Evolutionary conservation across 2,888 invertebrate genomes (phyloP), one percentile per base, ranked within the genome.

Genomic region (Merodon equestris): DNA sequence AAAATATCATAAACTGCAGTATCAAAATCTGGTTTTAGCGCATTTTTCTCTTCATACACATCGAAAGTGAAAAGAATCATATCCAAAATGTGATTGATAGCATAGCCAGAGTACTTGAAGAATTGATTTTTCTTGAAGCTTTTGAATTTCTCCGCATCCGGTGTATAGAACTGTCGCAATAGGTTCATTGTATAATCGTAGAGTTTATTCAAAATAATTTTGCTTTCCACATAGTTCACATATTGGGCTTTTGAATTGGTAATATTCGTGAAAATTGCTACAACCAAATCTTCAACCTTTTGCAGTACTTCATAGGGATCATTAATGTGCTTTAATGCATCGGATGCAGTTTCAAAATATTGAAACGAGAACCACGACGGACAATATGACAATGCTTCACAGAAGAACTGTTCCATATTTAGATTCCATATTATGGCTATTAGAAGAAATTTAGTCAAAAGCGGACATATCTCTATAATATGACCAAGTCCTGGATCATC

Each of bases 351-450:
- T 42, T 85, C 85, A 27, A 85, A 83, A 63, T 85, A 85, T 60
- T 86, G 86, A 64, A 85, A 83, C 0, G 84, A 72, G 56, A 87
- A 85, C 87, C 87, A 87, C 17, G 84, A 84, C 0, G 87, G 87
- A 2, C 85, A 79, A 57, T 84, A 84, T 0, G 82, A 57, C 12
- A 87, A 38, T 51, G 84, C 82, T 82, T 87, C 86, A 58, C 83
- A 85, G 54, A 86, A 86, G 47, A 82, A 86, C 63, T 82, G 72
- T 14, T 86, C 84, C 5, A 87, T 71, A 9, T 84, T 79, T n/a
- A 87, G 54, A 12, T 84, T 82, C 86, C 85, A 86, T 40, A 86
- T 67, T 1, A 86, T 61, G 0, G 83, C 77, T 0, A 86, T 81
- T 0, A 86, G 57, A 0, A 87, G 67, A 70, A 85, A 86, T 61